Evolutionary conservation across 2,797 vertebrate species (phyloP).

Genomic region (Betta splendens): DNA sequence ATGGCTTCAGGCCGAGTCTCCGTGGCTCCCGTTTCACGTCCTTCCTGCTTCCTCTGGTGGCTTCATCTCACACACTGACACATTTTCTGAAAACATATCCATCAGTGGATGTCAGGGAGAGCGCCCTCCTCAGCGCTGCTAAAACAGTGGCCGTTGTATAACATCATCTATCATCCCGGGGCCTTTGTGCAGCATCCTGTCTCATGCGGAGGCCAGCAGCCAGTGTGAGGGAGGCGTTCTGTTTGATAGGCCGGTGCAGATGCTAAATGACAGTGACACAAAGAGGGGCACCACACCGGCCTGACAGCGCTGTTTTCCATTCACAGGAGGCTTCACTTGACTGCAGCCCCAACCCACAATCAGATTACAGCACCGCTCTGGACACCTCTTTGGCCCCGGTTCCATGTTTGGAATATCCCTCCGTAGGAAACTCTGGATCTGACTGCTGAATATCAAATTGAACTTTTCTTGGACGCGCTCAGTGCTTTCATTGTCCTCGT

Average conservation of each 20-base stretch:
- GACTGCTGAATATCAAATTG: slow-evolving; percentile 13
- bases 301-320: slow-evolving; percentile 78
- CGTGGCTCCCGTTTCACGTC: slow-evolving; percentile 9
- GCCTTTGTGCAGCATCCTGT: slow-evolving; percentile 75
- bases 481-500: slow-evolving; percentile 7
- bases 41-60: slow-evolving; percentile 28
- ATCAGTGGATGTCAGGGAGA: slow-evolving; percentile 64
- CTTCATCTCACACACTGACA: slow-evolving; percentile 51
- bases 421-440: slow-evolving; percentile 18
- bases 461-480: slow-evolving; percentile 18
- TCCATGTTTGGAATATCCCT: slow-evolving; percentile 38
- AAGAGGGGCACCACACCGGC: slow-evolving; percentile 71
- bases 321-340: slow-evolving; percentile 69
- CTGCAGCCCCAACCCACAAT: slow-evolving; percentile 69
- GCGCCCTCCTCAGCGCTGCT: slow-evolving; percentile 41
- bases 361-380: slow-evolving; percentile 60
- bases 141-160: slow-evolving; percentile 68
- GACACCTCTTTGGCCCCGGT: slow-evolving; percentile 58
- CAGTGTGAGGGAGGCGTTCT: slow-evolving; percentile 71
- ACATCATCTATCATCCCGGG: slow-evolving; percentile 78
- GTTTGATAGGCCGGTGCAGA: slow-evolving; percentile 75
- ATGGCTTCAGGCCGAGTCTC: slow-evolving; percentile 27
- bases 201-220: slow-evolving; percentile 62
- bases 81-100: slow-evolving; percentile 68
- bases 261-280: slow-evolving; percentile 83